Percentiles rank a stretch among this genome's conserved stretches.
Conservation (phyloP, 2,113 vertebrate species). For the Anolis sagrei region DNA sequence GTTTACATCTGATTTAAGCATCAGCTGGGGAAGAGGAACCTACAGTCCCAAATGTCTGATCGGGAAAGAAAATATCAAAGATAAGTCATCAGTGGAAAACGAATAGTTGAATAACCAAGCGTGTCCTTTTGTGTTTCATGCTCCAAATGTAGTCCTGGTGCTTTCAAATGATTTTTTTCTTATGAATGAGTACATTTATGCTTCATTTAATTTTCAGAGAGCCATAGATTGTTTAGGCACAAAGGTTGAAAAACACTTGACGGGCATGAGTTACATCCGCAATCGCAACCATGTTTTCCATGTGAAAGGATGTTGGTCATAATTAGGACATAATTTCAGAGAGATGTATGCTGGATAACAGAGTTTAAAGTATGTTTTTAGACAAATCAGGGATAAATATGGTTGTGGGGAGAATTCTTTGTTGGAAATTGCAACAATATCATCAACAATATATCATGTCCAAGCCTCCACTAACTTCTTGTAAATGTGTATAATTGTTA, state of each 20-base stretch:
- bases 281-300: not conserved
- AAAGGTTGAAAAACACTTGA: not conserved
- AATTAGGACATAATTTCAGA: not conserved
- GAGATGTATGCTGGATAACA: not conserved
- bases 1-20: not conserved
- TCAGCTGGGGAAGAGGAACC: not conserved
- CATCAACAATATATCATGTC: too few species aligned
- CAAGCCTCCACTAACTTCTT: too few species aligned
- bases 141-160: not conserved
- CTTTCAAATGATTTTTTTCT: constrained; percentile 3
- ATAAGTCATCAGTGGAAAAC: not conserved
- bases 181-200: constrained; percentile 11
- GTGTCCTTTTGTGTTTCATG: not conserved
- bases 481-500: too few species aligned
- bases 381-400: not conserved
- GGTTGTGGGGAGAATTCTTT: too few species aligned
- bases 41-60: not conserved
- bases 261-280: not conserved
- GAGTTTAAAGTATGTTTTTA: not conserved
- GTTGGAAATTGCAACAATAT: too few species aligned
- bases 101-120: not conserved
- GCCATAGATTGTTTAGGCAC: not conserved
- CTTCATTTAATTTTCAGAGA: constrained; percentile 2
- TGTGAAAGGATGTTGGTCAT: not conserved
- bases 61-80: not conserved